Conservation (phyloP, 2,113 vertebrate species). For the Melanocharis versteri region DNA sequence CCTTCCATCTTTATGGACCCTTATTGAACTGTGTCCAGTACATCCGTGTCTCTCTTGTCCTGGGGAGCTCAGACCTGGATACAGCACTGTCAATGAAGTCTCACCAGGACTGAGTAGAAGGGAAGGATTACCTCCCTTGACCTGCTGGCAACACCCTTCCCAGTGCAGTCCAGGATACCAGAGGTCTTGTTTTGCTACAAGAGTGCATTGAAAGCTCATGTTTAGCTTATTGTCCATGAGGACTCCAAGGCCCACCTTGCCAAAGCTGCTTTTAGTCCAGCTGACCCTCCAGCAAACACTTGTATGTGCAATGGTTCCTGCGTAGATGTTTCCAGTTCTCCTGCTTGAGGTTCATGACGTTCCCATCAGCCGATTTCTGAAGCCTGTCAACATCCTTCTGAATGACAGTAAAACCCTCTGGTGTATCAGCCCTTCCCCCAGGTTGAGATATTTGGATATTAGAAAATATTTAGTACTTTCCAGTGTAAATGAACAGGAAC, state of each 20-base stretch:
- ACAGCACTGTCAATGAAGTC: neutral
- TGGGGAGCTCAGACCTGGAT: neutral
- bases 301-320: neutral
- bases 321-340: neutral
- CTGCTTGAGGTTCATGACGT: neutral
- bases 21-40: neutral
- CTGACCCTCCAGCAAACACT: neutral
- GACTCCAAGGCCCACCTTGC: neutral
- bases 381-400: neutral
- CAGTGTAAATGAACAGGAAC: neutral
- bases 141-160: neutral
- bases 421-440: neutral
- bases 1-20: neutral
- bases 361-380: neutral
- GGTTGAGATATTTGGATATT: neutral
- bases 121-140: rapidly evolving
- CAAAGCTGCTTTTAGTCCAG: neutral
- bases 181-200: neutral
- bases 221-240: neutral
- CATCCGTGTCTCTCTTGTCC: neutral
- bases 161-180: neutral
- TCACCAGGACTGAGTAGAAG: neutral
- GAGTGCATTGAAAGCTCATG: neutral
- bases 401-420: neutral
- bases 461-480: neutral